Base-by-base conservation (phyloP, 2,888 invertebrate genomes). In the Fragum fragum region DNA sequence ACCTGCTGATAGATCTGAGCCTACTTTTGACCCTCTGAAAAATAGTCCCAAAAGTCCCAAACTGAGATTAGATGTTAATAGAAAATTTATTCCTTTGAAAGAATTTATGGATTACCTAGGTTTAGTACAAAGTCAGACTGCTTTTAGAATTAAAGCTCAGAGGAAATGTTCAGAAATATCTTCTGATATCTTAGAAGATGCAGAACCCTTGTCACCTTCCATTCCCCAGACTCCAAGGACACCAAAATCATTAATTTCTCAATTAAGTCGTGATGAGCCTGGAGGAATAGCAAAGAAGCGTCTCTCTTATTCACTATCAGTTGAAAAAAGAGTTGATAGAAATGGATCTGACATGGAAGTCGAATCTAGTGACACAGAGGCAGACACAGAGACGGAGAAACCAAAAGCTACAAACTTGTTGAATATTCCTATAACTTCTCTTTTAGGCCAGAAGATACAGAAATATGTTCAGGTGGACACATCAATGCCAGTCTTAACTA, bases 201-300 rank as follows among this genome's bases (percentile, higher is more conserved):
- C 87, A 23, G 76, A 83, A 16, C 86, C 89, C 16, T 88, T 89
- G 9, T 57, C 82, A 26, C 85, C 87, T 3, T 18, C 47, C 5
- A 86, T 90, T 0, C 92, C 92, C 21, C 83, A 88, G n/a, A 91
- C 92, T 1, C 91, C 91, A 47, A 81, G 90, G 28, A 92, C 93
- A 0, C 92, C 92, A 6, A 92, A 91, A 76, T 90, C 91, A 23
- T 88, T 93, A 39, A 92, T 93, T 29, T 92, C 93, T n/a, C 92
- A 92, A 76, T 73, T 92, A 18, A 92, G 92, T 76, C 86, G 90
- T 14, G 93, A 93, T 36, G 88, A 88, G 26, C 79, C 86, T 47
- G 70, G 52, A 0, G 69, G 73, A 9, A 73, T 77, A 18, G 82
- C 85, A 5, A 86, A 78, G 52, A 84, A 87, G 59, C 61, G 86